These are phyloP conservation scores for Nesometra sesokonis DNA, from an alignment of 35 echinoderm and acorn worm species.

Conservation along the genomic window DNA sequence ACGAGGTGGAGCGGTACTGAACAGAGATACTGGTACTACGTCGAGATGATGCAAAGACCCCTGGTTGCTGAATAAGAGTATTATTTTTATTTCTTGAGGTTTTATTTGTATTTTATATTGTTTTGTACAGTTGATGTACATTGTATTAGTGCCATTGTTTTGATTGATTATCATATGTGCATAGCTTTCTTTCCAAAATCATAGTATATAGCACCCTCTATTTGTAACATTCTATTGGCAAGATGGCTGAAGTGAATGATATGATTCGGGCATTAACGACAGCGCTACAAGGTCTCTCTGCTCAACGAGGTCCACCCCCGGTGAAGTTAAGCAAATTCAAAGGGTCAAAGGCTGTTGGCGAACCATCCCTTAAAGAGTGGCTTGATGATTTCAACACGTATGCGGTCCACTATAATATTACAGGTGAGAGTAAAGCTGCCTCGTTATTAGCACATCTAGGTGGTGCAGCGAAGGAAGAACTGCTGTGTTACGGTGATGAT, in stretches of 20 bases:
- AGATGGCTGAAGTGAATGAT: background rate
- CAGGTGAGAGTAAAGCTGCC: background rate
- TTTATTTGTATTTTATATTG: too few species aligned
- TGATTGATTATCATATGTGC: background rate
- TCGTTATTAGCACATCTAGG: background rate
- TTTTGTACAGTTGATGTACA: too few species aligned
- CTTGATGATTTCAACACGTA: constrained; percentile 6
- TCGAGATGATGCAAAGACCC: too few species aligned
- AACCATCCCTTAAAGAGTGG: constrained; percentile 13
- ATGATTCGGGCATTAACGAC: constrained; percentile 12
- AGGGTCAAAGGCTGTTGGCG: background rate
- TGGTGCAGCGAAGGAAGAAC: constrained; percentile 15
- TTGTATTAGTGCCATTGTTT: too few species aligned
- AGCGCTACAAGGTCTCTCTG: background rate
- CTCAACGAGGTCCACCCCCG: constrained; percentile 3
- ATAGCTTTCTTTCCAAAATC: background rate
- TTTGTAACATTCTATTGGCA: background rate
- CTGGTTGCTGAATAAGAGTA: too few species aligned
- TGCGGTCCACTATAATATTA: background rate
- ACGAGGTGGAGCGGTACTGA: too few species aligned
- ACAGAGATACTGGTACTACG: too few species aligned
- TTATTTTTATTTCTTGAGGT: too few species aligned
- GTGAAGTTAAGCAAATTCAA: constrained; percentile 15
- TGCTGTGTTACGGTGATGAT: background rate
- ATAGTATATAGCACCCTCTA: too few species aligned